These are phyloP conservation scores for Aphrophora alni DNA, from an alignment of 2,888 invertebrate species.

Conservation along the genomic window DNA sequence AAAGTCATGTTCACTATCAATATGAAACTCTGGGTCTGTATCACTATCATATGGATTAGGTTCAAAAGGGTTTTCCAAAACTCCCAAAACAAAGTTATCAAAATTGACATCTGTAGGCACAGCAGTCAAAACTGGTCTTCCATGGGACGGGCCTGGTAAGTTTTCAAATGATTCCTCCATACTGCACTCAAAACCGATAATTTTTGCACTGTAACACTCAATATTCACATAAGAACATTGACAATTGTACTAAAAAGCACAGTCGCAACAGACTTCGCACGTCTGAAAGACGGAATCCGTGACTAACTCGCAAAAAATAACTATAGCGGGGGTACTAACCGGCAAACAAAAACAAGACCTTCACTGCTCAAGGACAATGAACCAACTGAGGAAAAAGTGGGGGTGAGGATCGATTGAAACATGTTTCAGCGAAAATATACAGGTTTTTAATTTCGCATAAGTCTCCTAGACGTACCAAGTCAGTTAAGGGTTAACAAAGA, in stretches of 20 bases:
- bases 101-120: not conserved
- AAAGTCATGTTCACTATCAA: slow-evolving; percentile 14
- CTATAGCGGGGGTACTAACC: not conserved
- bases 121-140: not conserved
- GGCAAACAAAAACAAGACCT: not conserved
- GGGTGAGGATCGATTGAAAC: not conserved
- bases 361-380: not conserved
- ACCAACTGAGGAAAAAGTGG: not conserved
- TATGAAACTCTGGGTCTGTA: not conserved
- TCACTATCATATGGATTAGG: slow-evolving; percentile 2
- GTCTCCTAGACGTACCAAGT: not conserved
- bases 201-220: not conserved
- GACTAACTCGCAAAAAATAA: not conserved
- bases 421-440: not conserved
- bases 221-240: not conserved
- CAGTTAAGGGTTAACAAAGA: slow-evolving; percentile 7
- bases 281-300: slow-evolving; percentile 7
- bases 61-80: not conserved
- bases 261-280: not conserved
- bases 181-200: not conserved
- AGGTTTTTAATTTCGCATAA: not conserved
- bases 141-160: slow-evolving; percentile 13
- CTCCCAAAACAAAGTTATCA: not conserved
- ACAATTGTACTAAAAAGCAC: not conserved
- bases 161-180: not conserved